phyloP scores from a whole-genome alignment of 2,113 vertebrate species.

The Sander vitreus region DNA sequence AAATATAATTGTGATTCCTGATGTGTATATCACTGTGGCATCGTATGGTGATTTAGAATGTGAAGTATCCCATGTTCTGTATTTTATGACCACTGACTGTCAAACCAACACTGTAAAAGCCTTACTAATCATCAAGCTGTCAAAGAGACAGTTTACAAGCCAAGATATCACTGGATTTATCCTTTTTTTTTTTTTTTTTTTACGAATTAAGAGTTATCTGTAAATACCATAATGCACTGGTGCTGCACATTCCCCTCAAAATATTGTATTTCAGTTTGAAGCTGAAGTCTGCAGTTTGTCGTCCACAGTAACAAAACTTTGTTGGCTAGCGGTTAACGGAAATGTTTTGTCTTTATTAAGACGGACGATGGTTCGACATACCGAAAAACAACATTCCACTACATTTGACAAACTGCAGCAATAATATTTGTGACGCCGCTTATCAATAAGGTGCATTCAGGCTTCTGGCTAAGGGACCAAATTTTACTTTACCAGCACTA shows the following conservation, averaged over 20 bases:
- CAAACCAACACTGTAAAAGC: conserved; percentile 51
- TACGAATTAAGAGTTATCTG: conserved; percentile 21
- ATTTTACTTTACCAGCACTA: conserved; percentile 31
- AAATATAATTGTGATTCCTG: conserved; percentile 56
- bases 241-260: conserved; percentile 25
- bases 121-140: conserved; percentile 26
- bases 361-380: not conserved
- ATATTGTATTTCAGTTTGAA: conserved; percentile 25
- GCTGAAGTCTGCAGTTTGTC: conserved; percentile 18
- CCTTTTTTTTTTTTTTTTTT: not conserved
- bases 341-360: conserved; percentile 3
- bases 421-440: conserved; percentile 23
- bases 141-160: conserved; percentile 33
- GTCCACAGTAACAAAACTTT: not conserved
- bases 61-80: conserved; percentile 52
- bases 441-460: conserved; percentile 31
- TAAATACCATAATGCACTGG: conserved; percentile 29
- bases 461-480: conserved; percentile 69
- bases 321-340: not conserved
- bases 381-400: conserved; percentile 52
- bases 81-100: conserved; percentile 54
- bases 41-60: conserved; percentile 55
- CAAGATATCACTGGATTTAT: conserved; percentile 11
- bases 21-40: conserved; percentile 48
- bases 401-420: conserved; percentile 31